A percentile compares a stretch with the other conserved stretches of the same genome.
Conservation (phyloP, 2,888 invertebrate species). For the Heteropelma amictum region DNA sequence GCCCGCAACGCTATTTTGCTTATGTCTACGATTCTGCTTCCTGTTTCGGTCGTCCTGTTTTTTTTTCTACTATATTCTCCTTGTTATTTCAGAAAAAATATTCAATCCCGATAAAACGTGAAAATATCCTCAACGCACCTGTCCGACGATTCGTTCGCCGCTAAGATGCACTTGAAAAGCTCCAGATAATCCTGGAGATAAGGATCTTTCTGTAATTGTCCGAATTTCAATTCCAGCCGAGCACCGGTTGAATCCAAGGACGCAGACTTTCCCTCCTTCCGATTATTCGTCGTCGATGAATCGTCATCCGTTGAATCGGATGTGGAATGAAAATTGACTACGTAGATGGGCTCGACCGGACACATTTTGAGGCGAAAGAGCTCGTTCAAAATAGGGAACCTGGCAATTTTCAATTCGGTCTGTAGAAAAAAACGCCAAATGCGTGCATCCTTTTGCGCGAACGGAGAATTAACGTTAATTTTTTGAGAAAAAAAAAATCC, state of each 20-base stretch:
- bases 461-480: too few relatives aligned
- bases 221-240: constrained; percentile 64
- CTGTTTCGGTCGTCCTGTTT: background rate
- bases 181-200: constrained; percentile 64
- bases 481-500: too few relatives aligned
- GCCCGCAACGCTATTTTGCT: constrained; percentile 63
- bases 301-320: background rate
- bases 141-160: constrained; percentile 47
- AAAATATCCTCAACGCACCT: constrained; percentile 17
- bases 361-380: constrained; percentile 68
- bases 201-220: constrained; percentile 65
- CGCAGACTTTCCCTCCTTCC: too few relatives aligned
- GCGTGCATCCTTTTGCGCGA: too few relatives aligned
- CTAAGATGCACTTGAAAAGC: constrained; percentile 64
- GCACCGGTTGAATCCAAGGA: constrained; percentile 50
- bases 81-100: too few relatives aligned
- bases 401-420: too few relatives aligned
- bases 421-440: too few relatives aligned
- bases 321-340: constrained; percentile 66
- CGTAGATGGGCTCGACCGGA: constrained; percentile 69
- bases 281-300: constrained; percentile 10
- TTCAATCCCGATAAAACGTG: background rate
- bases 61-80: too few relatives aligned
- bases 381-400: constrained; percentile 71
- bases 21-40: constrained; percentile 56